These are phyloP conservation scores for Machimus rusticus DNA, from an alignment of 2,888 invertebrate genomes.

Conservation along the genomic window DNA sequence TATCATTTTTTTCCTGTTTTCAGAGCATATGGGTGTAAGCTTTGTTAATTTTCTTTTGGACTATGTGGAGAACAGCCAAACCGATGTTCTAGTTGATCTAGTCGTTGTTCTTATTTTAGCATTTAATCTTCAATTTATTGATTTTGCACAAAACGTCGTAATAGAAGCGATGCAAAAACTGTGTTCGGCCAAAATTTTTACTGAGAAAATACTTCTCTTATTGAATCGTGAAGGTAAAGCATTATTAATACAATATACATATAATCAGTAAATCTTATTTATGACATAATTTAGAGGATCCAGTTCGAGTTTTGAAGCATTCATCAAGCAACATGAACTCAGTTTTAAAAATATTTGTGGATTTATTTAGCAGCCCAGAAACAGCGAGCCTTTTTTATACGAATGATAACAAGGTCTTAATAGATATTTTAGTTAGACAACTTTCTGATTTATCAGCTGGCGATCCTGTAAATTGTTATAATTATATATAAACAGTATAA, in stretches of 20 bases:
- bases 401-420: slow-evolving; percentile 91
- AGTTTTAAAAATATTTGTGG: slow-evolving; percentile 86
- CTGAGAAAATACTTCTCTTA: slow-evolving; percentile 86
- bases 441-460: slow-evolving; percentile 89
- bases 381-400: slow-evolving; percentile 92
- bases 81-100: slow-evolving; percentile 84
- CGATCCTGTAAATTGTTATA: slow-evolving; percentile 70
- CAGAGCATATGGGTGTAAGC: slow-evolving; percentile 84
- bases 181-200: slow-evolving; percentile 83
- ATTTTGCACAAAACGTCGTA: slow-evolving; percentile 73
- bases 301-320: slow-evolving; percentile 85
- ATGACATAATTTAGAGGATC: slow-evolving; percentile 78
- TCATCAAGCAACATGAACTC: slow-evolving; percentile 82
- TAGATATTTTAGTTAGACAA: slow-evolving; percentile 91
- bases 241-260: neutral
- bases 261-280: neutral
- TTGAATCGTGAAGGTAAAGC: slow-evolving; percentile 86
- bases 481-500: slow-evolving; percentile 37
- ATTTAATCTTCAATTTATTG: slow-evolving; percentile 87
- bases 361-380: slow-evolving; percentile 79
- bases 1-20: slow-evolving; percentile 52
- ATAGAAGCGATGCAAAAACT: slow-evolving; percentile 74
- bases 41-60: slow-evolving; percentile 84
- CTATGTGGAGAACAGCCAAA: slow-evolving; percentile 83
- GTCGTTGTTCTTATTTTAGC: slow-evolving; percentile 85